Evolutionary conservation across 2,888 invertebrate species (phyloP).

Genomic region (Amphipyra tragopoginis): DNA sequence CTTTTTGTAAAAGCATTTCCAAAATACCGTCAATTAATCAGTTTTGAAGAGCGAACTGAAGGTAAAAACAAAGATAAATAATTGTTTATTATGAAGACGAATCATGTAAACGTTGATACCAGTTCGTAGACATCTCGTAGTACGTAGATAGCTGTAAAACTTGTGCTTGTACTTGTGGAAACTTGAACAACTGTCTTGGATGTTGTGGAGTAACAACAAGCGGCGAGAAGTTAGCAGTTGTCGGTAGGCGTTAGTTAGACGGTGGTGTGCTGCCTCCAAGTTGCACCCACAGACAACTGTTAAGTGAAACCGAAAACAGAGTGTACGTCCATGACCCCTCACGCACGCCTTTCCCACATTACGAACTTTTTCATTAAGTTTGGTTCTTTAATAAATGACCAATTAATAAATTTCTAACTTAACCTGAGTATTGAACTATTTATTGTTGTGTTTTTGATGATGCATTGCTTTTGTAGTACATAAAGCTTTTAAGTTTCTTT

Average conservation of each 20-base stretch:
- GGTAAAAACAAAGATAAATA: constrained; percentile 27
- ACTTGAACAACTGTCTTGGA: constrained; percentile 35
- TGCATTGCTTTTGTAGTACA: background rate
- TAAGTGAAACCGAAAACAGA: constrained; percentile 74
- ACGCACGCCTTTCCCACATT: constrained; percentile 68
- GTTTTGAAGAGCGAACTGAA: constrained; percentile 12
- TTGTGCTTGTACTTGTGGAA: constrained; percentile 39
- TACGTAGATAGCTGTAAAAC: constrained; percentile 38
- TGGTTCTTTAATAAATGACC: constrained; percentile 24
- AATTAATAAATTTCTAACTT: constrained; percentile 4
- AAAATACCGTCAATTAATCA: constrained; percentile 34
- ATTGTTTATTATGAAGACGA: constrained; percentile 21
- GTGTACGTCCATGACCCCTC: constrained; percentile 70
- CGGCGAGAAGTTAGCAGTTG: constrained; percentile 35
- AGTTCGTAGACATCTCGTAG: constrained; percentile 32
- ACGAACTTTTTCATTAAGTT: constrained; percentile 33
- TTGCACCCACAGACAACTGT: constrained; percentile 60
- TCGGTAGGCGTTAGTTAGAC: constrained; percentile 40
- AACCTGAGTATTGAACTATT: background rate
- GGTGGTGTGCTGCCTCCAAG: constrained; percentile 42
- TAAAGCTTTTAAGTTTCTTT: background rate
- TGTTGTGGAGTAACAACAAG: constrained; percentile 43
- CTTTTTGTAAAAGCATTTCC: constrained; percentile 25
- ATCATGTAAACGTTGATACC: constrained; percentile 30
- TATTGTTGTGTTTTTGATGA: background rate